Percentiles rank a stretch among this genome's conserved stretches.
Conservation (phyloP, 2,888 invertebrate genomes). For the Agrypnus murinus region DNA sequence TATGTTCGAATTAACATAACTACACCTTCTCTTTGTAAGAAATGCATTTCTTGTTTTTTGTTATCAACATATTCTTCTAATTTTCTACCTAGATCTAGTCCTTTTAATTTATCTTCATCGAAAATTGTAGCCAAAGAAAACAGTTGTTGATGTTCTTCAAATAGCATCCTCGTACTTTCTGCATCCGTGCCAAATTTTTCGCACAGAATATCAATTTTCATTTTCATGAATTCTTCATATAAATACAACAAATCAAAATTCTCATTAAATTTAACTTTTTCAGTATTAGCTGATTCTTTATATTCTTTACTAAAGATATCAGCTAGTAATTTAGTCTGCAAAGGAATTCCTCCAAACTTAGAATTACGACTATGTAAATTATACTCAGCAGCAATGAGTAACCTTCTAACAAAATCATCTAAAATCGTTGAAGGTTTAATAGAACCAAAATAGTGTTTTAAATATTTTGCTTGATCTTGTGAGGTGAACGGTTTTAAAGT, state of each 20-base stretch:
- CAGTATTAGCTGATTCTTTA: not conserved
- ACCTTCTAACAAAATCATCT: no score
- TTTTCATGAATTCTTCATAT: slow-evolving; percentile 14
- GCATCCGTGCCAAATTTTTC: no score
- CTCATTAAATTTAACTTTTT: slow-evolving; percentile 14
- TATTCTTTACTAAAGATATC: slow-evolving; percentile 19
- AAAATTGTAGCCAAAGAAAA: slow-evolving; percentile 16
- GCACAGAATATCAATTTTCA: slow-evolving; percentile 22
- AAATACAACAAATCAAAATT: slow-evolving; percentile 33
- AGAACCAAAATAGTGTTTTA: no score
- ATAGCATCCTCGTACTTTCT: slow-evolving; percentile 4
- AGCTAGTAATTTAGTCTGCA: slow-evolving; percentile 21
- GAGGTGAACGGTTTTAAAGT: not conserved
- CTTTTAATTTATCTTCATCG: not conserved
- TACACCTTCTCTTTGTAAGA: no score
- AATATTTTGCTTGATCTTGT: not conserved
- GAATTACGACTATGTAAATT: slow-evolving; percentile 2
- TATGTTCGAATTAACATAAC: no score
- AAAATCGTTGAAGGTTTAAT: not conserved
- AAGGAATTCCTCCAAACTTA: slow-evolving; percentile 23
- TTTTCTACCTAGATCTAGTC: slow-evolving; percentile 1
- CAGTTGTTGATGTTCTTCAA: slow-evolving; percentile 28
- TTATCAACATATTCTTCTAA: slow-evolving; percentile 27
- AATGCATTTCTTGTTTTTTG: slow-evolving; percentile 12
- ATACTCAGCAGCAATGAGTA: not conserved